Evolutionary conservation across 2,797 vertebrate genomes (phyloP).

Genomic region (Cryptoprocta ferox): DNA sequence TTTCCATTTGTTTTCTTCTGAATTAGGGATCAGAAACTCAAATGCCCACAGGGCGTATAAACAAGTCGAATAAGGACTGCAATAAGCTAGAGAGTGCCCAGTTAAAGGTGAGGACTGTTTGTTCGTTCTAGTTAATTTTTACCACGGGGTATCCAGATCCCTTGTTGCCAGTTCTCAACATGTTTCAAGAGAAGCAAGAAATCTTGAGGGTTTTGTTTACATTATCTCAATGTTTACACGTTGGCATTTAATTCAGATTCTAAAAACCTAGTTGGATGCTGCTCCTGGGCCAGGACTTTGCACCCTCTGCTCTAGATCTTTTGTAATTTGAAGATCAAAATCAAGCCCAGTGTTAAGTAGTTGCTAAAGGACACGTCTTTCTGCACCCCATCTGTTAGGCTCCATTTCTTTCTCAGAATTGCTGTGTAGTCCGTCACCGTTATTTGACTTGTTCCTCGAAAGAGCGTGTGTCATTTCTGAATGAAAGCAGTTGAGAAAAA

Average conservation of each 20-base stretch:
- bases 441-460: slow-evolving; percentile 46
- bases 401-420: slow-evolving; percentile 49
- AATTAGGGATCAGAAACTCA: background rate
- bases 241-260: slow-evolving; percentile 13
- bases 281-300: background rate
- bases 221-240: background rate
- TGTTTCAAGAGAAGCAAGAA: background rate
- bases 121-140: background rate
- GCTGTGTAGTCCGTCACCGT: background rate
- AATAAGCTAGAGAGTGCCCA: background rate
- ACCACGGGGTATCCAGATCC: background rate
- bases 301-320: background rate
- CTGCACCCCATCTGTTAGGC: background rate
- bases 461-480: slow-evolving; percentile 27
- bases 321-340: background rate
- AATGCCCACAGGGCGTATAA: background rate
- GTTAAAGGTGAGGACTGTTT: background rate
- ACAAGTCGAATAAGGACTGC: background rate
- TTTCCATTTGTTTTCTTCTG: background rate
- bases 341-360: background rate
- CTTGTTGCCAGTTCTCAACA: background rate
- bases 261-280: background rate
- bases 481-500: slow-evolving; percentile 39
- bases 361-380: background rate
- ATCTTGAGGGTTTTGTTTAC: background rate